A percentile compares a stretch with the other conserved stretches of the same genome.
phyloP scores from a whole-genome alignment of 2,888 invertebrate species.

The Diplolepis rosae region DNA sequence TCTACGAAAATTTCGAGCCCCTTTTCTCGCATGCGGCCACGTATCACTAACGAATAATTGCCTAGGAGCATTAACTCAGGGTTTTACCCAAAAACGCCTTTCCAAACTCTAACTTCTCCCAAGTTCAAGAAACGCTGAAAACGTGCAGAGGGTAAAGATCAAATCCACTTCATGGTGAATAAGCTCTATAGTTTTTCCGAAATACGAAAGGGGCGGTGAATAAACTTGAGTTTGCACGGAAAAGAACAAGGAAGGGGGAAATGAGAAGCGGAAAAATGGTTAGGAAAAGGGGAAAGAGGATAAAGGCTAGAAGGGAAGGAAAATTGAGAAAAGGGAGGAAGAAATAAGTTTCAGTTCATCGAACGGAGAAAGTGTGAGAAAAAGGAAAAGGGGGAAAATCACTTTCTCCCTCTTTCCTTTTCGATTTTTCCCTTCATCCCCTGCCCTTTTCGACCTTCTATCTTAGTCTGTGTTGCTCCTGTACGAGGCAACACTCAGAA shows the following conservation, averaged over 20 bases:
- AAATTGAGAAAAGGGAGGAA: slow-evolving; percentile 34
- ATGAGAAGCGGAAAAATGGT: slow-evolving; percentile 31
- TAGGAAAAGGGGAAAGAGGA: slow-evolving; percentile 17
- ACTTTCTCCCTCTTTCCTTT: slow-evolving; percentile 1
- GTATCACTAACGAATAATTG: not conserved
- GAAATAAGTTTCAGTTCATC: slow-evolving; percentile 34
- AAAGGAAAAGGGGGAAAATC: not conserved
- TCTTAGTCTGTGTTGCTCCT: slow-evolving; percentile 37
- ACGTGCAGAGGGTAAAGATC: slow-evolving; percentile 53
- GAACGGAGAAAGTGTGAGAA: slow-evolving; percentile 28
- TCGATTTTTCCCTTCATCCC: slow-evolving; percentile 28
- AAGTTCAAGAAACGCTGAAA: slow-evolving; percentile 30
- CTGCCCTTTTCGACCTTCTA: slow-evolving; percentile 38
- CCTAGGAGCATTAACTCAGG: slow-evolving; percentile 9
- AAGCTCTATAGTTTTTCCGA: too few species aligned
- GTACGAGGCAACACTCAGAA: slow-evolving; percentile 46
- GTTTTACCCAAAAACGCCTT: not conserved
- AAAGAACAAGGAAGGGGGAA: slow-evolving; percentile 34
- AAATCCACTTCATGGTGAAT: slow-evolving; percentile 60
- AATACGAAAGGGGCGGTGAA: too few species aligned
- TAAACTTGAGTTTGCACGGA: slow-evolving; percentile 52
- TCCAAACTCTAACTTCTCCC: not conserved
- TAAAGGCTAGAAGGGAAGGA: slow-evolving; percentile 22
- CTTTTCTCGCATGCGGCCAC: slow-evolving; percentile 7
- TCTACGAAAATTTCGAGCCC: not conserved